phyloP scores from a whole-genome alignment of 37 sponge, comb jelly and placozoan genomes.

The Haliclona indistincta region DNA sequence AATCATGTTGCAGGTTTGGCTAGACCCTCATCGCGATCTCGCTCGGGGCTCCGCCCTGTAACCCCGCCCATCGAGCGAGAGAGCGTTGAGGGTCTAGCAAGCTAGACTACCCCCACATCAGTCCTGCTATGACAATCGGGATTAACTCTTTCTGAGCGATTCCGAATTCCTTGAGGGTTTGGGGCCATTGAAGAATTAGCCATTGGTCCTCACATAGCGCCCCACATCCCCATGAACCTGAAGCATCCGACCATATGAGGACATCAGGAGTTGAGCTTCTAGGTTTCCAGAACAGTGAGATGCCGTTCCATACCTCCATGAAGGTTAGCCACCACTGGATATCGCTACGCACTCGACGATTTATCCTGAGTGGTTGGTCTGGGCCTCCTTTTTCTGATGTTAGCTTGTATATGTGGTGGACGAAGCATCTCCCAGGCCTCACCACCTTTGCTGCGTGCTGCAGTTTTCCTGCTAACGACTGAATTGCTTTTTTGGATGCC shows the following conservation, averaged over 20 bases:
- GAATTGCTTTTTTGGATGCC: not conserved
- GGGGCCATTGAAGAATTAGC: not conserved
- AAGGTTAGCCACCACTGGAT: not conserved
- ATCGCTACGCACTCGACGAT: not conserved
- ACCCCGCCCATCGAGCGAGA: no score
- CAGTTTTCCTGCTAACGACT: not conserved
- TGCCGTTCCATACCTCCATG: not conserved
- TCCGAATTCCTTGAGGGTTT: not conserved
- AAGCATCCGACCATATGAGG: constrained; percentile 8
- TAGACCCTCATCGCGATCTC: no score
- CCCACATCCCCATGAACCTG: constrained; percentile 29
- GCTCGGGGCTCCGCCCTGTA: no score
- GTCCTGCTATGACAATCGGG: not conserved
- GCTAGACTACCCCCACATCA: no score
- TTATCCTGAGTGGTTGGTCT: not conserved
- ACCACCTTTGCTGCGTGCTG: not conserved
- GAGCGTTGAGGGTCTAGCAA: no score
- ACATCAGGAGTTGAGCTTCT: not conserved
- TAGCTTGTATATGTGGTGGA: not conserved
- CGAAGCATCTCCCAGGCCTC: not conserved
- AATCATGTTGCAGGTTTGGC: no score
- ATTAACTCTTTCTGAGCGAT: not conserved
- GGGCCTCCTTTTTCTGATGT: not conserved
- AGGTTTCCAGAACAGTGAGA: not conserved
- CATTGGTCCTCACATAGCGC: not conserved